Evolutionary conservation across 1,140 invertebrate genomes (phyloP), one percentile per base, ranked within the genome.

Genomic region (Cotesia typhae): DNA sequence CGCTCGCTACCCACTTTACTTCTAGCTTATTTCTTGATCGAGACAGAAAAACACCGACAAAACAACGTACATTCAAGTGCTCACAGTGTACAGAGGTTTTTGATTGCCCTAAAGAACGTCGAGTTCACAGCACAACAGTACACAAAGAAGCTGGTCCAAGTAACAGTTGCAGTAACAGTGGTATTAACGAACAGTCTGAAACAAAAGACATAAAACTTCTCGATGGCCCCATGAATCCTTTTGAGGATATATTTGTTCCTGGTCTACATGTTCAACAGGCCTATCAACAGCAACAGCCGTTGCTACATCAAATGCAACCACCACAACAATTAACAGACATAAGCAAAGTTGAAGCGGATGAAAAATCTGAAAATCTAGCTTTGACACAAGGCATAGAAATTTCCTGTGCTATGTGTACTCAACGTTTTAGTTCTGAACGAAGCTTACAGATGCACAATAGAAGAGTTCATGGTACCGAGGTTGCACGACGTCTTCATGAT

Each of bases 61-160:
- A 82, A 57, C 77, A 64, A 28, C 71, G 83, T 38, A 80, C 80
- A n/a, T 90, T 90, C 76, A 90, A 89, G 69, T 92, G 90, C 78
- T 81, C 87, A 0, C 84, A 88, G 68, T 93, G 92, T 77, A 87
- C 87, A 1, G 88, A 89, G 72, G 87, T 88, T 12, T 92, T 92
- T 76, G 87, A 89, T 14, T 90, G 90, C 38, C 87, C 90, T 0
- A 92, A 91, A 71, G 92, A 93, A 77, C 84, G 92, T 47, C 83
- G 91, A 52, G 87, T 91, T 17, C 91, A 93, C 77, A 88, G 88
- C 74, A 86, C 84, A 17, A 82, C 87, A 38, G 74, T 85, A 7
- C 85, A 88, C 83, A 77, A 86, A 83, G 75, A 88, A 79, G 77
- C 90, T 82, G 82, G 84, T 20, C 82, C 86, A n/a, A 85, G 83